A percentile compares a stretch with the other conserved stretches of the same genome.
Conservation (phyloP, 2,888 invertebrate species). For the Patella ulyssiponensis region DNA sequence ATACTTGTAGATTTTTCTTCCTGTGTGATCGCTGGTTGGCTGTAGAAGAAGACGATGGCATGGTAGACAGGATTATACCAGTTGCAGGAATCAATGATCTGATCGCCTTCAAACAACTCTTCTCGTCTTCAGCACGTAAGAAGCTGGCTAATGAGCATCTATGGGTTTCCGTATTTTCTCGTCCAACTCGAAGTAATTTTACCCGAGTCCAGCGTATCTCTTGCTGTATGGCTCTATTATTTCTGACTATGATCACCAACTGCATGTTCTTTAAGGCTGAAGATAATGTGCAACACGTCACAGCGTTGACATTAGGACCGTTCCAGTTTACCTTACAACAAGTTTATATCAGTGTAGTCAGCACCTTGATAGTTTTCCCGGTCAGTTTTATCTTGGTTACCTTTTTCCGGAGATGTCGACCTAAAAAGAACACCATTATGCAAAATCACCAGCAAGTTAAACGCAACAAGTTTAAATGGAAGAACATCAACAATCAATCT, state of each 20-base stretch:
- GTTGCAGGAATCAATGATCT: conserved; percentile 69
- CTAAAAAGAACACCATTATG: conserved; percentile 62
- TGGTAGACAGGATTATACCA: conserved; percentile 70
- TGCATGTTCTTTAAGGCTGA: conserved; percentile 71
- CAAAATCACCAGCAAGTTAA: conserved; percentile 61
- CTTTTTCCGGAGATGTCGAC: conserved; percentile 66
- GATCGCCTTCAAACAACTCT: conserved; percentile 69
- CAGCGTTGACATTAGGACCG: conserved; percentile 72
- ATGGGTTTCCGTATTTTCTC: conserved; percentile 71
- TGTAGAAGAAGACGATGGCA: conserved; percentile 70
- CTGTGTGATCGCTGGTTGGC: conserved; percentile 70
- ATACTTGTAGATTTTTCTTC: conserved; percentile 64
- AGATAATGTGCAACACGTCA: conserved; percentile 44
- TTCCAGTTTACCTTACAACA: conserved; percentile 73
- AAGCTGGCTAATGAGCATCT: conserved; percentile 71
- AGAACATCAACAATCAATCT: conserved; percentile 54
- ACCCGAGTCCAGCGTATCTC: conserved; percentile 72
- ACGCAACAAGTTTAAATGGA: conserved; percentile 63
- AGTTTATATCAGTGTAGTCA: conserved; percentile 68
- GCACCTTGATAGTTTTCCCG: conserved; percentile 70
- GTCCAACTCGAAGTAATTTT: conserved; percentile 69
- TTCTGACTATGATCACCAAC: conserved; percentile 72
- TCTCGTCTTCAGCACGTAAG: conserved; percentile 68
- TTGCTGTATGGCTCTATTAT: conserved; percentile 70
- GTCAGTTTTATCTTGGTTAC: conserved; percentile 68